A percentile compares a stretch with the other conserved stretches of the same genome.
Evolutionary conservation across 2,888 invertebrate genomes (phyloP).

Genomic region (Cephalotes varians): DNA sequence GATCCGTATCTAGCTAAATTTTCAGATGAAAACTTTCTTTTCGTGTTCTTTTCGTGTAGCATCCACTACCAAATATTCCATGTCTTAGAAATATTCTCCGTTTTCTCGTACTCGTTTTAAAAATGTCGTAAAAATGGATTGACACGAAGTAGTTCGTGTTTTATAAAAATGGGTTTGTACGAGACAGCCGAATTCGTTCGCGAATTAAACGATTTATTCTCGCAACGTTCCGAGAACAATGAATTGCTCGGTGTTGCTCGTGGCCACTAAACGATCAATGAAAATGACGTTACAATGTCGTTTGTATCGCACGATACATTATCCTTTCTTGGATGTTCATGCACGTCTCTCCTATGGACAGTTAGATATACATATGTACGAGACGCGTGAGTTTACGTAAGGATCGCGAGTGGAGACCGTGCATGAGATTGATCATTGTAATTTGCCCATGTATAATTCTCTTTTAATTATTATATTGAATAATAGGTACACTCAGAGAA

Average conservation of each 20-base stretch:
- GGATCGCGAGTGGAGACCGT: not conserved
- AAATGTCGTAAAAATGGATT: not conserved
- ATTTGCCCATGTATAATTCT: not conserved
- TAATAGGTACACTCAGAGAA: not conserved
- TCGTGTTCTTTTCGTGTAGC: no score
- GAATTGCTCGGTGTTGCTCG: slow-evolving; percentile 15
- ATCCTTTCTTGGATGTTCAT: slow-evolving; percentile 27
- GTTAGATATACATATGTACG: slow-evolving; percentile 44
- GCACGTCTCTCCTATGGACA: slow-evolving; percentile 41
- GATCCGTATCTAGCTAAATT: no score
- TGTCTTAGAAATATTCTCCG: not conserved
- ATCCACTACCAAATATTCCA: not conserved
- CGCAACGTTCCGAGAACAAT: not conserved
- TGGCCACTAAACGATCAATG: slow-evolving; percentile 44
- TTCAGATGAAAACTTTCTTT: no score
- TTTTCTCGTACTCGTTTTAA: not conserved
- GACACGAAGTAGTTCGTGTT: not conserved
- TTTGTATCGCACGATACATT: slow-evolving; percentile 35
- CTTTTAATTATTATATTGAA: not conserved
- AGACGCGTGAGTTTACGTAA: slow-evolving; percentile 25
- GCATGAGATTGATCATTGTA: no score
- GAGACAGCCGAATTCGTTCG: not conserved
- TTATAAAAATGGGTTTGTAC: not conserved
- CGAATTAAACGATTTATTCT: not conserved
- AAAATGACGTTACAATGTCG: slow-evolving; percentile 42